phyloP scores from a whole-genome alignment of 2,113 vertebrate genomes.

The Chascanopsetta lugubris region DNA sequence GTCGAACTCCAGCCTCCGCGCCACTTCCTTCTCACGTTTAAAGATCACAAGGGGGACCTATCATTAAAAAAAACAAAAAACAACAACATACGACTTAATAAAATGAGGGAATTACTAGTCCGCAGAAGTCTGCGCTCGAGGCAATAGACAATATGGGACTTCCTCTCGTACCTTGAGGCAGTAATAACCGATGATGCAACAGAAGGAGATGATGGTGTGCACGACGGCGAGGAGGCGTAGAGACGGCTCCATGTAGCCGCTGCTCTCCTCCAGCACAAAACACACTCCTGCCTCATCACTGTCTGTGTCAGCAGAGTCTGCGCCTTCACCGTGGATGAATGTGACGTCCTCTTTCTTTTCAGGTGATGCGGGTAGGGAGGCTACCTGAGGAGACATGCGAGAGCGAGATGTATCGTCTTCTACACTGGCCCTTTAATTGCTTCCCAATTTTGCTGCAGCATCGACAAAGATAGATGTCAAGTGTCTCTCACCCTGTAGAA shows the following conservation, averaged over 20 bases:
- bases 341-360: conserved; percentile 75
- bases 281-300: conserved; percentile 67
- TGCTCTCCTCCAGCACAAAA: conserved; percentile 93
- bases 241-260: conserved; percentile 92
- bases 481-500: conserved; percentile 90
- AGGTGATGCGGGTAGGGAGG: conserved; percentile 74
- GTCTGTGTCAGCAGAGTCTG: conserved; percentile 10
- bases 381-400: conserved; percentile 80
- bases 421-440: background rate
- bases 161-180: conserved; percentile 93
- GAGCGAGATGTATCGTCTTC: too few species aligned
- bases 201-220: conserved; percentile 94
- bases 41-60: conserved; percentile 96
- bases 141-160: too few species aligned
- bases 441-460: background rate
- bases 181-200: conserved; percentile 97
- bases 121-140: background rate
- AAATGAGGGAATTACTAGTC: background rate
- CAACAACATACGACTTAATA: background rate
- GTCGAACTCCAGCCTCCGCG: conserved; percentile 93
- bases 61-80: conserved; percentile 24
- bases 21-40: conserved; percentile 96
- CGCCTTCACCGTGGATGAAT: conserved; percentile 32
- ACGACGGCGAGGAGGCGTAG: conserved; percentile 86
- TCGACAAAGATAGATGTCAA: too few species aligned